Percentiles rank a stretch among this genome's conserved stretches.
Evolutionary conservation across 2,113 vertebrate species (phyloP).

Genomic region (Esox niger): DNA sequence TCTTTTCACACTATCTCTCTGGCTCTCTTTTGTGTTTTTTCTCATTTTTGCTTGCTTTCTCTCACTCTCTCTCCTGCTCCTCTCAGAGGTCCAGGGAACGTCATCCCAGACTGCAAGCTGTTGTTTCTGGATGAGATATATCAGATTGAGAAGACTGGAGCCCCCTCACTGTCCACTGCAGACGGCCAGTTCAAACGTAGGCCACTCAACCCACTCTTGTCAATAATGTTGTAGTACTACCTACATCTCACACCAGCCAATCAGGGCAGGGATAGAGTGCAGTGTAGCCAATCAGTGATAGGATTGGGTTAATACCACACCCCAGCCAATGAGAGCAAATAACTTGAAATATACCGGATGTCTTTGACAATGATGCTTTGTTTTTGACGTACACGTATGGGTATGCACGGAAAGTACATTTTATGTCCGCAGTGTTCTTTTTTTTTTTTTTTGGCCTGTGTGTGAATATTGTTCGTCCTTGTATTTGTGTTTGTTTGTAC

Average conservation of each 20-base stretch:
- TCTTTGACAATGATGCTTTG: too few species aligned
- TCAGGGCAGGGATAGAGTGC: not conserved
- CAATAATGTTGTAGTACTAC: too few species aligned
- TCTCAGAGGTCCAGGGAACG: slow-evolving; percentile 85
- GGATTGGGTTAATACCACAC: not conserved
- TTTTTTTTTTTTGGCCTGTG: not conserved
- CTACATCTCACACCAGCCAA: not conserved
- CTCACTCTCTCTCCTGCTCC: slow-evolving; percentile 10
- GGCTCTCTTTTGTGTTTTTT: too few species aligned
- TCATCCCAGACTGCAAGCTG: slow-evolving; percentile 90
- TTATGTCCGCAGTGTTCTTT: too few species aligned
- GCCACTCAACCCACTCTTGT: not conserved
- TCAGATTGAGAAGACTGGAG: slow-evolving; percentile 91
- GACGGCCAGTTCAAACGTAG: slow-evolving; percentile 96
- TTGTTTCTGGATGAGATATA: slow-evolving; percentile 94
- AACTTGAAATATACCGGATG: not conserved
- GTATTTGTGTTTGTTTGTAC: not conserved
- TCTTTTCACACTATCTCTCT: too few species aligned
- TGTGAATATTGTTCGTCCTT: not conserved
- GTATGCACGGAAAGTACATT: too few species aligned
- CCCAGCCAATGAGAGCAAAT: too few species aligned
- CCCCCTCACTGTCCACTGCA: slow-evolving; percentile 81
- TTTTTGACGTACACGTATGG: not conserved
- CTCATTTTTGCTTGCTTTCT: not conserved
- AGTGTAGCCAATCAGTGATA: not conserved